A percentile compares a stretch with the other conserved stretches of the same genome.
These are phyloP conservation scores for Dicyrtoma fusca DNA, from an alignment of 2,888 invertebrate genomes.

Conservation along the genomic window DNA sequence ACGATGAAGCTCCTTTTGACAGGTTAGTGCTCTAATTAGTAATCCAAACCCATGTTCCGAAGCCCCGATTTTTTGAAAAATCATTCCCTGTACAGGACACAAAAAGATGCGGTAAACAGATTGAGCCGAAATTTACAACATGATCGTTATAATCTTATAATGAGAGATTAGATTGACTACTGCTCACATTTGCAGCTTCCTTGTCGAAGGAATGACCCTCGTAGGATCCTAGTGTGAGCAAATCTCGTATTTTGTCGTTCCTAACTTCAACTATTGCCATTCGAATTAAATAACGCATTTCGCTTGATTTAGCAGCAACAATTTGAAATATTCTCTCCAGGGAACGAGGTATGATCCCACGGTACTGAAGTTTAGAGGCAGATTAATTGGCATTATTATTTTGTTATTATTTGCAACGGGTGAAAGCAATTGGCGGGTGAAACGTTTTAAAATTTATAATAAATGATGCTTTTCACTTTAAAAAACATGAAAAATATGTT, in stretches of 20 bases:
- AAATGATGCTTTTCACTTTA: background rate
- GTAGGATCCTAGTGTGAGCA: slow-evolving; percentile 46
- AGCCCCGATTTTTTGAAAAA: slow-evolving; percentile 45
- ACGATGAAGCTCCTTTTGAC: slow-evolving; percentile 47
- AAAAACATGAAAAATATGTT: background rate
- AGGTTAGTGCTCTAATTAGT: slow-evolving; percentile 46
- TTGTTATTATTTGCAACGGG: too few relatives aligned
- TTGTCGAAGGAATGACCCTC: slow-evolving; percentile 48
- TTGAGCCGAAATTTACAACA: background rate
- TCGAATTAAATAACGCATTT: slow-evolving; percentile 41
- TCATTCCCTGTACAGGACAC: slow-evolving; percentile 28
- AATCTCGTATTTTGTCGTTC: slow-evolving; percentile 49
- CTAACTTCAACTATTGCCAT: slow-evolving; percentile 51
- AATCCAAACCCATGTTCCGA: slow-evolving; percentile 49
- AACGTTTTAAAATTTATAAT: too few relatives aligned
- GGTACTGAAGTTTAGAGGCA: slow-evolving; percentile 47
- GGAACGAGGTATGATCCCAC: slow-evolving; percentile 49
- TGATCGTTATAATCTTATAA: too few relatives aligned
- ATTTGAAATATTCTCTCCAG: slow-evolving; percentile 50
- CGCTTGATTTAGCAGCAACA: slow-evolving; percentile 24
- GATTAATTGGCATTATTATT: too few relatives aligned
- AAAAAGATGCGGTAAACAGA: background rate
- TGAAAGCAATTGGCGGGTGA: too few relatives aligned
- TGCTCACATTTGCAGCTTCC: slow-evolving; percentile 19
- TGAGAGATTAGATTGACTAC: background rate